Percentiles rank a stretch among this genome's conserved stretches.
These are phyloP conservation scores for Proales similis DNA, from an alignment of 1,140 invertebrate species.

Conservation along the genomic window DNA sequence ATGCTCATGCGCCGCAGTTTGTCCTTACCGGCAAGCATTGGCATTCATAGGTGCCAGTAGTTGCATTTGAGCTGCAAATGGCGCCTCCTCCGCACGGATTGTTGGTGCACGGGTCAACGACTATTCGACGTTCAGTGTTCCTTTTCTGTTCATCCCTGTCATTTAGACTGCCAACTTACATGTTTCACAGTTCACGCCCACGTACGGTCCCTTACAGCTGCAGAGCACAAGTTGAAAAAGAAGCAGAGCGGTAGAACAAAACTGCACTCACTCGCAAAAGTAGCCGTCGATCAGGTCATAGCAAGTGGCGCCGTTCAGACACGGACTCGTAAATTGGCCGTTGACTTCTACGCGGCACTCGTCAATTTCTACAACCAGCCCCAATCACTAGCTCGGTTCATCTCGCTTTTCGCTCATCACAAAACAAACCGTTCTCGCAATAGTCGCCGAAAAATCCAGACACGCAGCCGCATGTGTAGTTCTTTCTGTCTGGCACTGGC, in stretches of 20 bases:
- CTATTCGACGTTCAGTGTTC: not conserved
- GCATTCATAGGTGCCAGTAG: not conserved
- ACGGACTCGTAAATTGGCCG: not conserved
- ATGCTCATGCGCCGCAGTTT: too few relatives aligned
- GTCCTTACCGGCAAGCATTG: constrained; percentile 7
- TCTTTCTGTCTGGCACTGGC: not conserved
- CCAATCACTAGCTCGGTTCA: not conserved
- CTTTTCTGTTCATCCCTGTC: not conserved
- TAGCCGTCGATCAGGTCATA: constrained; percentile 30
- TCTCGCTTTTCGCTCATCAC: too few relatives aligned
- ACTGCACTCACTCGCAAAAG: constrained; percentile 58
- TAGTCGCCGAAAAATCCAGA: constrained; percentile 14
- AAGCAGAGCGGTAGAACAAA: too few relatives aligned
- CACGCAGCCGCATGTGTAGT: constrained; percentile 9
- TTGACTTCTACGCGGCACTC: constrained; percentile 11
- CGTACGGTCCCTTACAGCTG: constrained; percentile 1
- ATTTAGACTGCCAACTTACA: not conserved
- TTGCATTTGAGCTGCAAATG: not conserved
- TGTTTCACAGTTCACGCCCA: not conserved
- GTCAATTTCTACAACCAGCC: constrained; percentile 16
- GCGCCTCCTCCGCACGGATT: constrained; percentile 29
- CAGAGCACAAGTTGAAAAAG: too few relatives aligned
- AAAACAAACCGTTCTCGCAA: constrained; percentile 28
- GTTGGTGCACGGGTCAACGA: constrained; percentile 13
- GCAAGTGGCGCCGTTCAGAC: constrained; percentile 33